Conservation (phyloP, 2,888 invertebrate genomes). For the Thera britannica region DNA sequence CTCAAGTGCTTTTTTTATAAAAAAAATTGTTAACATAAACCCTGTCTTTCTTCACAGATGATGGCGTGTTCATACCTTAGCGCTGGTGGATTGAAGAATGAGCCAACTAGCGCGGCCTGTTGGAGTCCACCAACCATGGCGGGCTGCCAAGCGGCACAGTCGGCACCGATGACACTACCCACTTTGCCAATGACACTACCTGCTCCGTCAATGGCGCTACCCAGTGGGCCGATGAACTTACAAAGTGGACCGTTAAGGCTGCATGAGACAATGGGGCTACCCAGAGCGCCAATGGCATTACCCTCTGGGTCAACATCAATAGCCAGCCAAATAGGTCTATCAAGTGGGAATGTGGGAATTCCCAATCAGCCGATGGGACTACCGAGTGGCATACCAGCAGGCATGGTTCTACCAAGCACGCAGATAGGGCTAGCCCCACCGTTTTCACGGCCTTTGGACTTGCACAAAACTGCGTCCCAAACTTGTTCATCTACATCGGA, state of each 20-base stretch:
- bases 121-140: slow-evolving; percentile 70
- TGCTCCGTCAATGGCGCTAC: slow-evolving; percentile 10
- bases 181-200: slow-evolving; percentile 32
- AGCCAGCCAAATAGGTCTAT: not conserved
- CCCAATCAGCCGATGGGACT: slow-evolving; percentile 3
- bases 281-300: slow-evolving; percentile 11
- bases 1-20: not conserved
- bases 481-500: slow-evolving; percentile 45
- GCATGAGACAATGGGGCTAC: slow-evolving; percentile 6
- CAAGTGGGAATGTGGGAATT: not conserved
- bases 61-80: slow-evolving; percentile 82
- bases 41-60: slow-evolving; percentile 70
- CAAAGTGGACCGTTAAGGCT: slow-evolving; percentile 4
- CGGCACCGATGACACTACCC: slow-evolving; percentile 42
- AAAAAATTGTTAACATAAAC: not conserved
- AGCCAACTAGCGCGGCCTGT: slow-evolving; percentile 63
- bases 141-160: slow-evolving; percentile 17
- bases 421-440: slow-evolving; percentile 29
- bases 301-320: slow-evolving; percentile 3
- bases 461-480: slow-evolving; percentile 10
- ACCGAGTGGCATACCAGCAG: slow-evolving; percentile 7
- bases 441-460: slow-evolving; percentile 25
- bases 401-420: slow-evolving; percentile 2
- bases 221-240: slow-evolving; percentile 14
- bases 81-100: slow-evolving; percentile 65